Percentiles rank a stretch among this genome's conserved stretches.
phyloP scores from a whole-genome alignment of 2,113 vertebrate species.

The Macroglossus sobrinus region DNA sequence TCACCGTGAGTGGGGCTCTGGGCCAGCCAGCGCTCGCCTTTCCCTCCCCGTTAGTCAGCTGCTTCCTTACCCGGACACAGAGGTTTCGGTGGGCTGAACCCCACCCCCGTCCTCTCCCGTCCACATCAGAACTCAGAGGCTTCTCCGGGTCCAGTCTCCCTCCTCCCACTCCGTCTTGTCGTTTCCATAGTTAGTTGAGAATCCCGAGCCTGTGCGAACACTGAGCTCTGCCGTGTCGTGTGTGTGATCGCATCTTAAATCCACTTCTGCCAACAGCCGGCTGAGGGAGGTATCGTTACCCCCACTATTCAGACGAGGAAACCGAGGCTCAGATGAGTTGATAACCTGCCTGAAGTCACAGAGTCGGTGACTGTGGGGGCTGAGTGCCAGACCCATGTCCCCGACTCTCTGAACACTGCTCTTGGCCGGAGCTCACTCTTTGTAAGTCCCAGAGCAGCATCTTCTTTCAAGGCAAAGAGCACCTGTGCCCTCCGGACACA shows the following conservation, averaged over 20 bases:
- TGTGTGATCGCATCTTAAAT: background rate
- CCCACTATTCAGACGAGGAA: background rate
- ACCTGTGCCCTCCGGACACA: background rate
- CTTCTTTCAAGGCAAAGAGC: background rate
- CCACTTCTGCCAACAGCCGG: background rate
- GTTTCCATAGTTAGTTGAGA: background rate
- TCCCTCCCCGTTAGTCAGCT: no score
- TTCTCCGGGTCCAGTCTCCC: background rate
- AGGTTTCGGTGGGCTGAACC: background rate
- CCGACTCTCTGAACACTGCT: background rate
- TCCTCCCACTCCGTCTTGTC: background rate
- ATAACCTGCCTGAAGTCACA: background rate
- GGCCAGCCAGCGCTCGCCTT: accelerated
- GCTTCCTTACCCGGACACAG: accelerated
- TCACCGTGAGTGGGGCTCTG: conserved; percentile 68
- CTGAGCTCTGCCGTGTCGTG: background rate
- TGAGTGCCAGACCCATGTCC: accelerated
- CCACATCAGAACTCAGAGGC: background rate
- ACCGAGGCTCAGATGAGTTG: background rate
- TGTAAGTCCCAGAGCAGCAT: background rate
- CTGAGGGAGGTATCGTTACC: background rate
- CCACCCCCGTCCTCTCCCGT: background rate
- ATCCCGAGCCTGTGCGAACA: background rate
- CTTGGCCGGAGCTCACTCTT: background rate
- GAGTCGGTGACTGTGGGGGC: background rate